Percentiles rank a stretch among this genome's conserved stretches.
phyloP scores from a whole-genome alignment of 2,888 invertebrate genomes.

The Drosophila recens region DNA sequence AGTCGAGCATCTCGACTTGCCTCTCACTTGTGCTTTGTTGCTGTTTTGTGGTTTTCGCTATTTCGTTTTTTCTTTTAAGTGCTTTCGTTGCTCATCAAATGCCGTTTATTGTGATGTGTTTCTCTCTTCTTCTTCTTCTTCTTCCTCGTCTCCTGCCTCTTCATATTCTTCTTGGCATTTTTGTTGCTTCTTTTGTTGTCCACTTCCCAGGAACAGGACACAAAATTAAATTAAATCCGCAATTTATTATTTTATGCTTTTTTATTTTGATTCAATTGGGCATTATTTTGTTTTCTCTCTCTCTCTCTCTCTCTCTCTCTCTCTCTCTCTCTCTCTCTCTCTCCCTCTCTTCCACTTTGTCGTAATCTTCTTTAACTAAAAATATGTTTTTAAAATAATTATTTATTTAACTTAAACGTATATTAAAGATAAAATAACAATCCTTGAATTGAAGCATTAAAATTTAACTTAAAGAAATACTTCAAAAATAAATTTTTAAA shows the following conservation, averaged over 20 bases:
- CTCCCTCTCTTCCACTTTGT: not conserved
- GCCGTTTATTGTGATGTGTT: constrained; percentile 74
- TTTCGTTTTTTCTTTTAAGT: constrained; percentile 48
- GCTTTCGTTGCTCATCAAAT: constrained; percentile 66
- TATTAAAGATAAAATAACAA: too few relatives aligned
- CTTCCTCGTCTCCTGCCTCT: constrained; percentile 10
- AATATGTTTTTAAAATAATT: too few relatives aligned
- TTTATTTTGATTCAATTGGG: constrained; percentile 51
- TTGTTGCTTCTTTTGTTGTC: constrained; percentile 13
- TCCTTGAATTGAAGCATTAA: too few relatives aligned
- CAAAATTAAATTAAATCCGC: constrained; percentile 76
- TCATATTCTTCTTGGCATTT: not conserved
- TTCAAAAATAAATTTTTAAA: too few relatives aligned
- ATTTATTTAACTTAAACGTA: too few relatives aligned
- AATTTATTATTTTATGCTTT: constrained; percentile 72
- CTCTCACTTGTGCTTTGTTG: constrained; percentile 9
- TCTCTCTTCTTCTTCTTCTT: constrained; percentile 27
- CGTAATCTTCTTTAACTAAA: constrained; percentile 4
- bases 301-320: not conserved
- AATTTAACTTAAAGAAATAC: too few relatives aligned
- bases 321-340: not conserved
- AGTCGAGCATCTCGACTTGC: not conserved
- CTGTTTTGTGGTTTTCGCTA: constrained; percentile 45
- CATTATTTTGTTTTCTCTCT: not conserved
- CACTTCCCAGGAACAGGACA: constrained; percentile 28